These are phyloP conservation scores for Astropecten irregularis DNA, from an alignment of 53 echinoderm and acorn worm genomes.

Conservation along the genomic window DNA sequence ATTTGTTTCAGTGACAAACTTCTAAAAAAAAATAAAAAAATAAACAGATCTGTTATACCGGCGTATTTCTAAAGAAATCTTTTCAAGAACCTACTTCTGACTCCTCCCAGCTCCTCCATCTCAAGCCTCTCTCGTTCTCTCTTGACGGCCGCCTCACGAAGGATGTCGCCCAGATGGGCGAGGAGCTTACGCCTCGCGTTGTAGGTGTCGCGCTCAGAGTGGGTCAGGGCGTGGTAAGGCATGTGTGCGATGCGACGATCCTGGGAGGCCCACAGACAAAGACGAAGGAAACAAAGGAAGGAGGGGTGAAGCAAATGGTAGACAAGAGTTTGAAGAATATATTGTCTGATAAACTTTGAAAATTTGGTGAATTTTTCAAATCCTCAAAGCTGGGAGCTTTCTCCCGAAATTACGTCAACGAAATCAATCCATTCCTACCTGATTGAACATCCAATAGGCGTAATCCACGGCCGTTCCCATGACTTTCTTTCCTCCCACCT, in stretches of 20 bases:
- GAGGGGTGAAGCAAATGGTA: too few relatives aligned
- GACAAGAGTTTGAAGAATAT: too few relatives aligned
- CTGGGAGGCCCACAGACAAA: not conserved
- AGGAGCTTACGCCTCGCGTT: constrained; percentile 93
- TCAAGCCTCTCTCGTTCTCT: constrained; percentile 75
- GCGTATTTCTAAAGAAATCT: not conserved
- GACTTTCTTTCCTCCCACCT: constrained; percentile 87
- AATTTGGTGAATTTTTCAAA: too few relatives aligned
- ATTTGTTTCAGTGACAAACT: not conserved
- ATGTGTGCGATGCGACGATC: constrained; percentile 97
- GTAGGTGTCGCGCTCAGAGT: constrained; percentile 93
- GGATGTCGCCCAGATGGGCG: constrained; percentile 85
- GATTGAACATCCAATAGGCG: constrained; percentile 99
- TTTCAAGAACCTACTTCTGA: constrained; percentile 71
- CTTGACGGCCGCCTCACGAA: constrained; percentile 86
- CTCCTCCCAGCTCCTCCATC: constrained; percentile 69
- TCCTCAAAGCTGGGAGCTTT: too few relatives aligned
- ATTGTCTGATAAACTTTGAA: too few relatives aligned
- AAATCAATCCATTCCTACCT: too few relatives aligned
- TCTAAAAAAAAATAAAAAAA: not conserved
- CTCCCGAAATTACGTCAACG: too few relatives aligned
- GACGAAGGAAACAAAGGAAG: too few relatives aligned
- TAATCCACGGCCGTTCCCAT: constrained; percentile 99
- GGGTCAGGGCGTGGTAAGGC: constrained; percentile 97
- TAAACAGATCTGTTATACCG: not conserved